Evolutionary conservation across 37 sponge, comb jelly and placozoan genomes (phyloP).

Genomic region (Haliclona indistincta): DNA sequence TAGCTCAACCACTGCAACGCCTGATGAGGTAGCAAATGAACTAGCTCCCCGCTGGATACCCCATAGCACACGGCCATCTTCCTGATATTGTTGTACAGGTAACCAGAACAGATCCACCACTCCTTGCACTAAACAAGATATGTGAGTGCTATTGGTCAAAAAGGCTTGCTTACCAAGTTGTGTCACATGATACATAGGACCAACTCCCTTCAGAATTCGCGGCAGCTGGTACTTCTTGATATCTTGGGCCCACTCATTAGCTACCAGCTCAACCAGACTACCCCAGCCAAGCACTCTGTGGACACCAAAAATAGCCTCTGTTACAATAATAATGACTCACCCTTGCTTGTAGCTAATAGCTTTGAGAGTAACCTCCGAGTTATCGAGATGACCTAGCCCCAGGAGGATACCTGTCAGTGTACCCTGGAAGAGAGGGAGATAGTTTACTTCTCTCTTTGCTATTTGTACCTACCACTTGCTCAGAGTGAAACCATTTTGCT

Average conservation of each 20-base stretch:
- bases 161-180: constrained; percentile 68
- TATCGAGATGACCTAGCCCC: constrained; percentile 86
- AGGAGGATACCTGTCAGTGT: constrained; percentile 80
- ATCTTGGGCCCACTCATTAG: constrained; percentile 72
- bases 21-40: constrained; percentile 87
- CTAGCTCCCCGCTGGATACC: constrained; percentile 93
- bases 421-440: constrained; percentile 44
- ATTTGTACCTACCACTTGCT: constrained; percentile 35
- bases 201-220: constrained; percentile 85
- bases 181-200: constrained; percentile 89
- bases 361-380: constrained; percentile 84
- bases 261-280: constrained; percentile 62
- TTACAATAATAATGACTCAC: constrained; percentile 32
- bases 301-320: background rate
- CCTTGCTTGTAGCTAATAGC: constrained; percentile 74
- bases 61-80: constrained; percentile 91
- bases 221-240: constrained; percentile 82
- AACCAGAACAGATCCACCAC: constrained; percentile 87
- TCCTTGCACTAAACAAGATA: constrained; percentile 61
- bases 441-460: background rate
- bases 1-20: constrained; percentile 87
- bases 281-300: constrained; percentile 83
- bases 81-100: constrained; percentile 95
- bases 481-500: constrained; percentile 74
- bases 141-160: background rate